Evolutionary conservation across 2,888 invertebrate species (phyloP).

Genomic region (Brachylomia viminalis): DNA sequence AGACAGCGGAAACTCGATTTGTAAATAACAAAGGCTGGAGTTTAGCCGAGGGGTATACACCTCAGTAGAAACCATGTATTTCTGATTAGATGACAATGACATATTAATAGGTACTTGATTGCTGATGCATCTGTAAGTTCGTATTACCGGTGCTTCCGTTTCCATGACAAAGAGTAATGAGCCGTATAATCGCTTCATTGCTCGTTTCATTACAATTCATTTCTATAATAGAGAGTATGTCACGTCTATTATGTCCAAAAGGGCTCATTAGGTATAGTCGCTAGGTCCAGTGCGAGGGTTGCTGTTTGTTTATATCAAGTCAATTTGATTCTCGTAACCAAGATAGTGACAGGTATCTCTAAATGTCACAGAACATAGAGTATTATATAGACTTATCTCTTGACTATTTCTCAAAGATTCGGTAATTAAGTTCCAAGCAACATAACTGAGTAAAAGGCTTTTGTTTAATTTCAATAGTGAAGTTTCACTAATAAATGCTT

Average conservation of each 20-base stretch:
- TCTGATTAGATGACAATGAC: neutral
- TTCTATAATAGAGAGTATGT: neutral
- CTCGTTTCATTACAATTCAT: neutral
- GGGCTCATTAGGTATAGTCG: no score
- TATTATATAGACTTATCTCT: neutral
- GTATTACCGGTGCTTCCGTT: neutral
- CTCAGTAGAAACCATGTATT: neutral
- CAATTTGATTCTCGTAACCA: neutral
- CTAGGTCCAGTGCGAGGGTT: neutral
- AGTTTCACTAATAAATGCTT: neutral
- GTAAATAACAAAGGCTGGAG: neutral
- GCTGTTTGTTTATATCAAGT: neutral
- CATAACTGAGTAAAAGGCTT: neutral
- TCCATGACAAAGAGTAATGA: neutral
- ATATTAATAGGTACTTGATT: neutral
- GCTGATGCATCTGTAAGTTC: neutral
- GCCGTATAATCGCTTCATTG: constrained; percentile 21
- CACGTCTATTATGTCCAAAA: neutral
- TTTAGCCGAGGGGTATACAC: no score
- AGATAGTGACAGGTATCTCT: neutral
- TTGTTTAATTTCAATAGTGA: neutral
- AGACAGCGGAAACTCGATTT: neutral
- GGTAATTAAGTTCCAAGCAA: neutral
- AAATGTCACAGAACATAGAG: neutral
- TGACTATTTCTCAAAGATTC: no score